A percentile compares a stretch with the other conserved stretches of the same genome.
Evolutionary conservation across 2,888 invertebrate genomes (phyloP).

Genomic region (Amphipyra tragopoginis): DNA sequence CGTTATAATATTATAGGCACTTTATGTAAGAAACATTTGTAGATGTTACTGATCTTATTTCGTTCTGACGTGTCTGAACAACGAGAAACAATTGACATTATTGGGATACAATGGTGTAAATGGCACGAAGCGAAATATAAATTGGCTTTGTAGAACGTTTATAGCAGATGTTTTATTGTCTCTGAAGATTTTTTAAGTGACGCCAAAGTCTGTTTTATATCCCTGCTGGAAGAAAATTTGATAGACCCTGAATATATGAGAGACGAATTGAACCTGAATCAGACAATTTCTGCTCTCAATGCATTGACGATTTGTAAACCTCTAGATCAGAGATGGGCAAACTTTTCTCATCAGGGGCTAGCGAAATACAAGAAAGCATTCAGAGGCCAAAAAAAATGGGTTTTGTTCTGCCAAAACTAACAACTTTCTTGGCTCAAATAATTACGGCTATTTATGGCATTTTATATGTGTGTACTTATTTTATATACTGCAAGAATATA

Average conservation of each 20-base stretch:
- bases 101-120: conserved; percentile 20
- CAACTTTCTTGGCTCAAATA: too few relatives aligned
- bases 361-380: too few relatives aligned
- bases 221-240: not conserved
- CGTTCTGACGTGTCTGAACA: conserved; percentile 12
- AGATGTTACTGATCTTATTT: not conserved
- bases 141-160: conserved; percentile 23
- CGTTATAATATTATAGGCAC: not conserved
- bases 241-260: not conserved
- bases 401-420: too few relatives aligned
- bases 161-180: conserved; percentile 3
- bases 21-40: not conserved
- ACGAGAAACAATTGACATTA: conserved; percentile 32
- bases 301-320: too few relatives aligned
- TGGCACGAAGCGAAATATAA: conserved; percentile 16
- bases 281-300: not conserved
- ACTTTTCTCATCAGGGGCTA: too few relatives aligned
- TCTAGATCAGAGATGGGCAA: too few relatives aligned
- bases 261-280: not conserved
- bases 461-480: too few relatives aligned
- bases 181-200: conserved; percentile 5
- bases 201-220: not conserved
- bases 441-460: too few relatives aligned
- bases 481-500: too few relatives aligned
- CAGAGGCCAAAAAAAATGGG: too few relatives aligned